A percentile compares a stretch with the other conserved stretches of the same genome.
Conservation (phyloP, 1,140 invertebrate genomes). For the Magallana ariakensis region DNA sequence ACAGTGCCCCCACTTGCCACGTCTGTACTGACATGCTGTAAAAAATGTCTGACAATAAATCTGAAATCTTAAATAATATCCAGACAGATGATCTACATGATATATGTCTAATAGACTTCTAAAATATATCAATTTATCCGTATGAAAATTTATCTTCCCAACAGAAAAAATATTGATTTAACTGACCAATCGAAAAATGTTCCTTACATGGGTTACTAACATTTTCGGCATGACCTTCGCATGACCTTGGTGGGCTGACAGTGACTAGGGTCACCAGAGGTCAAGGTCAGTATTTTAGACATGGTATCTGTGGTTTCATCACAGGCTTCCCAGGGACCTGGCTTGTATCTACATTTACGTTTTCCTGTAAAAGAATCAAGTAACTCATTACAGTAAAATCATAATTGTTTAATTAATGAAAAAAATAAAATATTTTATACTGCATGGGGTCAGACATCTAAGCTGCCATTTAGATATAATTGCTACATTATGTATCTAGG, state of each 20-base stretch:
- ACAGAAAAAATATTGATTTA: background rate
- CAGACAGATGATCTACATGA: too few species aligned
- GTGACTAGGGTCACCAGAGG: constrained; percentile 57
- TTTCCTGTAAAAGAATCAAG: constrained; percentile 18
- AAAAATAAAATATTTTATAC: too few species aligned
- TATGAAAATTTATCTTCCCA: too few species aligned
- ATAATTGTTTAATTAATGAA: too few species aligned
- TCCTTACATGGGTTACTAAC: constrained; percentile 55
- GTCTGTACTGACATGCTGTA: constrained; percentile 66
- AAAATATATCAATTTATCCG: too few species aligned
- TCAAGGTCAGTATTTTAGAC: constrained; percentile 61
- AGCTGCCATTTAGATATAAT: too few species aligned
- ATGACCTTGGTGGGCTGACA: constrained; percentile 62
- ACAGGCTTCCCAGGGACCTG: constrained; percentile 64
- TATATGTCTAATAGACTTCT: too few species aligned
- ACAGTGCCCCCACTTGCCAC: constrained; percentile 67
- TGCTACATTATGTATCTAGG: too few species aligned
- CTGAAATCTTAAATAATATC: too few species aligned
- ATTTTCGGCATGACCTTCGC: constrained; percentile 63
- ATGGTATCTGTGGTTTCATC: constrained; percentile 66
- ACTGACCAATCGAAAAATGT: background rate
- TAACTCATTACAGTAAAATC: too few species aligned
- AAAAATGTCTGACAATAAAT: background rate
- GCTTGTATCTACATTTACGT: constrained; percentile 64
- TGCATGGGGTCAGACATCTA: too few species aligned